These are phyloP conservation scores for Euura saliciscinereae DNA, from an alignment of 1,140 invertebrate genomes.

Conservation along the genomic window DNA sequence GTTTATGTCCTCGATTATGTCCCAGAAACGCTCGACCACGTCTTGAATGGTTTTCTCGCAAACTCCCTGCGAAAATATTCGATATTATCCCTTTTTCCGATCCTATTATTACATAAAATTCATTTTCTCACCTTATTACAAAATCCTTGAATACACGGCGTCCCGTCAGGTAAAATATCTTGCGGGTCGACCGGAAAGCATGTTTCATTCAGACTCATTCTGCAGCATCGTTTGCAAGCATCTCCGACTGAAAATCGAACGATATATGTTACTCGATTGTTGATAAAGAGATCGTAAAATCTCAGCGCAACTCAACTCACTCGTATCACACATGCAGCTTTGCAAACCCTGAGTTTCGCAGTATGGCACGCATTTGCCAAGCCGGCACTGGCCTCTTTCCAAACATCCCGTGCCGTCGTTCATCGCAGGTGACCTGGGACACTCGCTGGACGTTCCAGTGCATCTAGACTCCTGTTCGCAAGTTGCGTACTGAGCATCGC, in stretches of 20 bases:
- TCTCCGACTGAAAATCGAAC: constrained; percentile 69
- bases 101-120: constrained; percentile 21
- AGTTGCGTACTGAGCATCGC: constrained; percentile 85
- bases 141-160: constrained; percentile 94
- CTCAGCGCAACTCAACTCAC: constrained; percentile 59
- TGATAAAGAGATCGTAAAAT: no score
- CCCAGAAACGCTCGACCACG: constrained; percentile 94
- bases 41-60: constrained; percentile 95
- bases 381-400: constrained; percentile 84
- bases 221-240: constrained; percentile 89
- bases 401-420: constrained; percentile 85
- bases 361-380: constrained; percentile 88
- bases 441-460: constrained; percentile 74
- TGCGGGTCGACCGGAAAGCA: constrained; percentile 87
- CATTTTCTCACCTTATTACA: constrained; percentile 79
- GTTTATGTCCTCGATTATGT: constrained; percentile 95
- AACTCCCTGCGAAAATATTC: constrained; percentile 69
- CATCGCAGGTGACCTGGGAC: constrained; percentile 85
- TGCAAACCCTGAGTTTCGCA: constrained; percentile 91
- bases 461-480: constrained; percentile 88
- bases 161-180: constrained; percentile 89
- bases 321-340: constrained; percentile 94
- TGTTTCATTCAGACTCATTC: constrained; percentile 88
- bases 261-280: constrained; percentile 16
- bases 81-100: constrained; percentile 14